Percentiles rank a stretch among this genome's conserved stretches.
These are phyloP conservation scores for Epistrophe eligans DNA, from an alignment of 2,888 invertebrate species.

Conservation along the genomic window DNA sequence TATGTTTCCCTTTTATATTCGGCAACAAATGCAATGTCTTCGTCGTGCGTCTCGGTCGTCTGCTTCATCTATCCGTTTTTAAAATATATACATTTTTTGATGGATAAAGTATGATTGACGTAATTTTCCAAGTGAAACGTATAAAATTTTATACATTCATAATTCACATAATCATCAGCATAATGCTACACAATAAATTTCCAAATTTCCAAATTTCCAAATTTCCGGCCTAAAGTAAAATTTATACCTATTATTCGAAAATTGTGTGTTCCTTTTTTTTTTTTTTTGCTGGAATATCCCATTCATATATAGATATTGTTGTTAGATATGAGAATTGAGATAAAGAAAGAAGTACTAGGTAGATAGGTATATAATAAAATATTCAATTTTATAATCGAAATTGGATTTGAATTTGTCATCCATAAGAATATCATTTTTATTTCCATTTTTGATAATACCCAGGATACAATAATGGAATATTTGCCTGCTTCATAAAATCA, in stretches of 20 bases:
- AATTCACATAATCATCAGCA: slow-evolving; percentile 29
- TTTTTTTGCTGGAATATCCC: neutral
- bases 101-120: slow-evolving; percentile 64
- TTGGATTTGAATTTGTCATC: slow-evolving; percentile 64
- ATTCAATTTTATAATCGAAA: slow-evolving; percentile 68
- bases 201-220: slow-evolving; percentile 10
- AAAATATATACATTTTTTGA: neutral
- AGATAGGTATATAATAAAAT: slow-evolving; percentile 40
- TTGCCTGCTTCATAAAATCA: slow-evolving; percentile 47
- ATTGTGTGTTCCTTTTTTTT: neutral
- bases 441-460: slow-evolving; percentile 45
- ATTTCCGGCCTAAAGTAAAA: slow-evolving; percentile 22
- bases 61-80: slow-evolving; percentile 5
- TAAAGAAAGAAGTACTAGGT: neutral
- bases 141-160: slow-evolving; percentile 37
- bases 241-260: slow-evolving; percentile 1
- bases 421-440: slow-evolving; percentile 61
- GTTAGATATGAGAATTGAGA: slow-evolving; percentile 1
- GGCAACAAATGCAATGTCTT: neutral
- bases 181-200: slow-evolving; percentile 26
- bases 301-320: neutral
- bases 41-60: neutral
- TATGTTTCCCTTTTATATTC: slow-evolving; percentile 32
- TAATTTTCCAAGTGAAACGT: slow-evolving; percentile 48
- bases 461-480: slow-evolving; percentile 40